A percentile compares a stretch with the other conserved stretches of the same genome.
Conservation (phyloP, 2,113 vertebrate species). For the Falco punctatus region DNA sequence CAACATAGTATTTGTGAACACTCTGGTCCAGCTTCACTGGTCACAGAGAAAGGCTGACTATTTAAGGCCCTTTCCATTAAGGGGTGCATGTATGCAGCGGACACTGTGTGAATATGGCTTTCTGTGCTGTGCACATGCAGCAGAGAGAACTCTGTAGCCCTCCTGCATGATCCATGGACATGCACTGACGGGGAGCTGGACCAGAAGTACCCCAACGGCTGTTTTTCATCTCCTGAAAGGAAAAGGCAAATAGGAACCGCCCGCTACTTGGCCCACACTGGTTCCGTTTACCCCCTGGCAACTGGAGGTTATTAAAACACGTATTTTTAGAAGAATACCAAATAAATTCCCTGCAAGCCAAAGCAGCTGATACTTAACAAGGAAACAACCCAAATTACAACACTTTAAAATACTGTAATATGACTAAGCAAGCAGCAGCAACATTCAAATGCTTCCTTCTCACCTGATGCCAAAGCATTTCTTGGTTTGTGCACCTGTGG, state of each 20-base stretch:
- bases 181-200: not conserved
- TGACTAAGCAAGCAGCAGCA: not conserved
- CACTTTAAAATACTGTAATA: not conserved
- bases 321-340: not conserved
- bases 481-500: slow-evolving; percentile 49
- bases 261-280: not conserved
- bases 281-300: not conserved
- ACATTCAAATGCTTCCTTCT: not conserved
- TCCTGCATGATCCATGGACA: not conserved
- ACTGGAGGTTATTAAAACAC: not conserved
- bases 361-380: not conserved
- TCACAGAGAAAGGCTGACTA: not conserved
- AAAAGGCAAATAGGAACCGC: not conserved
- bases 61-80: not conserved
- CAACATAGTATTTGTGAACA: not conserved
- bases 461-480: slow-evolving; percentile 73
- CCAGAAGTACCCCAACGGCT: not conserved
- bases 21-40: not conserved
- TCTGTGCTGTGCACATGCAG: not conserved
- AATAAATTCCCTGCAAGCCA: not conserved
- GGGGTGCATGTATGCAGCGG: not conserved
- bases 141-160: not conserved
- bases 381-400: not conserved
- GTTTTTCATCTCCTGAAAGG: not conserved
- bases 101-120: not conserved